Base-by-base conservation (phyloP, 1,140 invertebrate genomes). In the Venturia canescens region DNA sequence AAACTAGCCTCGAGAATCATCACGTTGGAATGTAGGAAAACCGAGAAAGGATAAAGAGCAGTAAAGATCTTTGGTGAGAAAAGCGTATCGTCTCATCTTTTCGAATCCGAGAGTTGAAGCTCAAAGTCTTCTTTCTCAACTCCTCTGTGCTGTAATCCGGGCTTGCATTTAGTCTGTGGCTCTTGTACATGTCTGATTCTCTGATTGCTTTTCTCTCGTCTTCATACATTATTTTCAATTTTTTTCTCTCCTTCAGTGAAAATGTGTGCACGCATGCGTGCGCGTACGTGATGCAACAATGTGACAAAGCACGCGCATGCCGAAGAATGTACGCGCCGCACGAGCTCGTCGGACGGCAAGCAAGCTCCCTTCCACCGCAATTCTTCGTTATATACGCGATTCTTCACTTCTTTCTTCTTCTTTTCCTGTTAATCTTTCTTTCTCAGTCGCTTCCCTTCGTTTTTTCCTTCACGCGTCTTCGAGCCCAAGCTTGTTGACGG, bases 221-320 rank as follows among this genome's bases (percentile, higher is more conserved):
- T 66, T 23, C 23, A 23, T 66, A 16, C 26, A 4, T 18, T 11
- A n/a, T 15, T 69, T 18, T 31, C 2, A 1, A 31, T 21, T 29
- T 69, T 18, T 69, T 34, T 31, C n/a, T 34, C 15, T 31, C 31
- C 31, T 69, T 44, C 38, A 11, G 11, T 44, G 11, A 1, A 11
- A 11, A 11, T 44, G 38, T 13, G 38, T 44, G 31, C 31, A 34
- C 31, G 7, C 31, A 7, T 7, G 31, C 31, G 34, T n/a, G 38
- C 16, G 50, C 9, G 44, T 74, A 53, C 71, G 71, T 74, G 38
- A 74, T 74, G 16, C 26, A 16, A 1, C 48, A 48, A 23, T 15
- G 71, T 48, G 44, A 53, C 26, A 48, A 74, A 53, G 71, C 71
- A 74, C 71, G 71, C 71, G 71, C 71, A 23, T 74, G 71, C 71